A percentile compares a stretch with the other conserved stretches of the same genome.
These are phyloP conservation scores for Coenonympha arcania DNA, from an alignment of 2,888 invertebrate species.

Conservation along the genomic window DNA sequence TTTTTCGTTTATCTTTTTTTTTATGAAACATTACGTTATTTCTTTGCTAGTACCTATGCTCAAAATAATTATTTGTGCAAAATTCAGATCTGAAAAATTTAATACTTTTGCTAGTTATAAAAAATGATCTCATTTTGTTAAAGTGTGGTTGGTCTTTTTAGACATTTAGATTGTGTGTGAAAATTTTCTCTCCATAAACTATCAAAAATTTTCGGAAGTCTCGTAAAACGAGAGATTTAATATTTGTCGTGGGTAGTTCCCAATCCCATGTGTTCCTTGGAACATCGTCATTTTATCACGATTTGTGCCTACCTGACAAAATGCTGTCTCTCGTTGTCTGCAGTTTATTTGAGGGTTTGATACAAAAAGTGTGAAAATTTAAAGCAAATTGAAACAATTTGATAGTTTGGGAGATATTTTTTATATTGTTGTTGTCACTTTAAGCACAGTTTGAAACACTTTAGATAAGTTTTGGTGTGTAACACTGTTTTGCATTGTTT, in stretches of 20 bases:
- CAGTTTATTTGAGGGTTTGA: no score
- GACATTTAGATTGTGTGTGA: neutral
- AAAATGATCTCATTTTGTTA: neutral
- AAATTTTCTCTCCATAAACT: neutral
- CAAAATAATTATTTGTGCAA: no score
- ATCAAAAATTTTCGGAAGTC: neutral
- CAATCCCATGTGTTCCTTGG: no score
- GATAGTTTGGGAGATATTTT: neutral
- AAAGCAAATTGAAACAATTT: neutral
- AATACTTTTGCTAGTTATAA: no score
- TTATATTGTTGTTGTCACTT: slow-evolving; percentile 22
- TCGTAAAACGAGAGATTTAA: neutral
- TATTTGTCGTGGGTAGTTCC: neutral
- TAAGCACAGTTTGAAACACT: slow-evolving; percentile 36
- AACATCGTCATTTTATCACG: no score
- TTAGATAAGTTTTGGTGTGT: slow-evolving; percentile 31
- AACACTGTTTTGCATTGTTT: slow-evolving; percentile 34
- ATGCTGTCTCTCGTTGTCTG: no score
- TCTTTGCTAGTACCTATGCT: no score
- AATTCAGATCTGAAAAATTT: no score
- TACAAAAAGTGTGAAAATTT: no score
- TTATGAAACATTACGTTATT: no score
- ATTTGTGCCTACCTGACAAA: no score
- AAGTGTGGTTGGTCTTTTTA: slow-evolving; percentile 3
- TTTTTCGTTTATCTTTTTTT: no score